Percentiles rank a stretch among this genome's conserved stretches.
phyloP scores from a whole-genome alignment of 2,797 vertebrate species.

The Morelia viridis region DNA sequence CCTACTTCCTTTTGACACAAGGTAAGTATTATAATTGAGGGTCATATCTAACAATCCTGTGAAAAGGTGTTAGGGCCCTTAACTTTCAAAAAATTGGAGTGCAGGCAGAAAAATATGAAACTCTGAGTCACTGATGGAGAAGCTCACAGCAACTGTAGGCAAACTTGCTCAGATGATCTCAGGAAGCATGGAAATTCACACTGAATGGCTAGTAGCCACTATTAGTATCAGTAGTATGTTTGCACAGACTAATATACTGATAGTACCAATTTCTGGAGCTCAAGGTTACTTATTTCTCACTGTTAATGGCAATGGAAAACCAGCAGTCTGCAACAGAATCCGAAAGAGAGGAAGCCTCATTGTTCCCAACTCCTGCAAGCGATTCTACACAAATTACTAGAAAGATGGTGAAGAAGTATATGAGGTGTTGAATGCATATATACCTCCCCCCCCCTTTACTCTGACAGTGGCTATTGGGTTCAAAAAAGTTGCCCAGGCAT shows the following conservation, averaged over 20 bases:
- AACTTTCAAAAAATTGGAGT: not conserved
- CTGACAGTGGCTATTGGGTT: not conserved
- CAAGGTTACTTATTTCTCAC: not conserved
- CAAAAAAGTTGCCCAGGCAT: not conserved
- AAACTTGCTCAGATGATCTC: not conserved
- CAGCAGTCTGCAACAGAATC: not conserved
- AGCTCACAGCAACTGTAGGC: not conserved
- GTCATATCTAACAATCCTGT: not conserved
- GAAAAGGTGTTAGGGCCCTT: not conserved
- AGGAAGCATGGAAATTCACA: not conserved
- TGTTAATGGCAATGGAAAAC: not conserved
- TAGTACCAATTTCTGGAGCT: not conserved
- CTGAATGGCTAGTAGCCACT: not conserved
- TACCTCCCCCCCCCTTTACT: not conserved
- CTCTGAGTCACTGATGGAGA: not conserved
- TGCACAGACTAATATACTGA: not conserved
- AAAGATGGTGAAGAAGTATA: not conserved
- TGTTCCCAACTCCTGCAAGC: not conserved
- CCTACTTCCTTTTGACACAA: slow-evolving; percentile 96
- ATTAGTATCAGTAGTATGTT: not conserved
- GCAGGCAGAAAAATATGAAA: not conserved
- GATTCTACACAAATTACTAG: not conserved
- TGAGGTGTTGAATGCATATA: not conserved
- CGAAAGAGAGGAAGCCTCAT: not conserved
- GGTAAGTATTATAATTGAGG: slow-evolving; percentile 68